Percentiles rank a stretch among this genome's conserved stretches.
These are phyloP conservation scores for Patella ulyssiponensis DNA, from an alignment of 2,888 invertebrate genomes.

Conservation along the genomic window DNA sequence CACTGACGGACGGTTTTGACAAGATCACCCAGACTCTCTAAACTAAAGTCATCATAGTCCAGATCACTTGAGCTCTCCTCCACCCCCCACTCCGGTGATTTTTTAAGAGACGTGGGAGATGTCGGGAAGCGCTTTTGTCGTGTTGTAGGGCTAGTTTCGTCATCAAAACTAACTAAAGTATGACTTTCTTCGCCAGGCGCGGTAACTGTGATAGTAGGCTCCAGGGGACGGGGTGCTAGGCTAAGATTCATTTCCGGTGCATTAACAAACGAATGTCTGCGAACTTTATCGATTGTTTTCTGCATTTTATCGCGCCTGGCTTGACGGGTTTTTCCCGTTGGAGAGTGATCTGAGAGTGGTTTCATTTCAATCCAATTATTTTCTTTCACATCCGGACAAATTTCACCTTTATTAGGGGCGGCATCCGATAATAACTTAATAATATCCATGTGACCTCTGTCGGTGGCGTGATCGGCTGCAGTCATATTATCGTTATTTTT, in stretches of 20 bases:
- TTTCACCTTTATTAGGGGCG: background rate
- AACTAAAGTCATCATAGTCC: slow-evolving; percentile 19
- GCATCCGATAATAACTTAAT: slow-evolving; percentile 16
- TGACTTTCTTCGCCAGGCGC: background rate
- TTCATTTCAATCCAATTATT: slow-evolving; percentile 5
- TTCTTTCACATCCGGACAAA: background rate
- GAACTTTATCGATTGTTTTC: background rate
- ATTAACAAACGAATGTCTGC: background rate
- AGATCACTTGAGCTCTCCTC: background rate
- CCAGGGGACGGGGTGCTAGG: background rate
- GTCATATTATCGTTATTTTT: slow-evolving; percentile 15
- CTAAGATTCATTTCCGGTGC: background rate
- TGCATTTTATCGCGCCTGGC: slow-evolving; percentile 12
- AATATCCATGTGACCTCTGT: slow-evolving; percentile 18
- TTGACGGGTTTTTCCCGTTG: slow-evolving; percentile 15
- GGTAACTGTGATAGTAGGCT: background rate
- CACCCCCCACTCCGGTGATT: background rate
- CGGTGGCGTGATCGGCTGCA: slow-evolving; percentile 21
- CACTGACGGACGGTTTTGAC: slow-evolving; percentile 19
- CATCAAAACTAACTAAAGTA: background rate
- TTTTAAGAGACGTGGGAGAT: slow-evolving; percentile 5
- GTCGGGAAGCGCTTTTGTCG: background rate
- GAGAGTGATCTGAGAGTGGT: slow-evolving; percentile 6
- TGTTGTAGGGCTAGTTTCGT: background rate
- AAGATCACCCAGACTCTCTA: slow-evolving; percentile 21